Evolutionary conservation across 2,888 invertebrate species (phyloP), one percentile per base, ranked within the genome.

Genomic region (Agriotes lineatus): DNA sequence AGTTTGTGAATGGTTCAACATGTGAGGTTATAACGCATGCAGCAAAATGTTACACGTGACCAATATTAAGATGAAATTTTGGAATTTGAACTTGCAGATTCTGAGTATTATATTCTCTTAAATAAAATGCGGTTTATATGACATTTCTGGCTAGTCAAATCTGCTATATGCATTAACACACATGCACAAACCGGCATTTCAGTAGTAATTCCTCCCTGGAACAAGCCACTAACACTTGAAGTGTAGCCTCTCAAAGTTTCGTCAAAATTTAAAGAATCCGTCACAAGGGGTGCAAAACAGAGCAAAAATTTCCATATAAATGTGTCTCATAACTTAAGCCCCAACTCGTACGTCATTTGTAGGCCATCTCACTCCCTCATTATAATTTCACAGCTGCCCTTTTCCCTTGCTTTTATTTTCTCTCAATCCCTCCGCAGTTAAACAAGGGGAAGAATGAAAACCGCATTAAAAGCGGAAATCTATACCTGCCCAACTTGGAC

Each of bases 231-330:
- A 52, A 52, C 10, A 52, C 12, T 12, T 52, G 33, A 3, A 52
- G 7, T 52, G 14, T 33, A 5, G 14, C 52, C 52, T 10, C 52
- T 7, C 20, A 48, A 52, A 39, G 25, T 58, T 57, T 58, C 57
- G 30, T 65, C 25, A 50, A 65, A 58, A 65, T 50, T 50, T 57
- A 58, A 50, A 39, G 52, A 50, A 58, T 58, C 39, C 52, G 52
- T 50, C 50, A 45, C 50, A 45, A 16, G 30, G 57, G 67, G 66
- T 58, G 67, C 59, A 63, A 67, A 66, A 62, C 60, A 54, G 20
- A 39, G 18, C 58, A 56, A 57, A 71, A 70, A 74, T 74, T 74
- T 72, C 74, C 72, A 74, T 73, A 73, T 71, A 73, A 74, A 74
- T 73, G 72, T 73, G 69, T 67, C 68, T 68, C 70, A 70, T 73